phyloP scores from a whole-genome alignment of 1,140 invertebrate species.

The Orius laevigatus region DNA sequence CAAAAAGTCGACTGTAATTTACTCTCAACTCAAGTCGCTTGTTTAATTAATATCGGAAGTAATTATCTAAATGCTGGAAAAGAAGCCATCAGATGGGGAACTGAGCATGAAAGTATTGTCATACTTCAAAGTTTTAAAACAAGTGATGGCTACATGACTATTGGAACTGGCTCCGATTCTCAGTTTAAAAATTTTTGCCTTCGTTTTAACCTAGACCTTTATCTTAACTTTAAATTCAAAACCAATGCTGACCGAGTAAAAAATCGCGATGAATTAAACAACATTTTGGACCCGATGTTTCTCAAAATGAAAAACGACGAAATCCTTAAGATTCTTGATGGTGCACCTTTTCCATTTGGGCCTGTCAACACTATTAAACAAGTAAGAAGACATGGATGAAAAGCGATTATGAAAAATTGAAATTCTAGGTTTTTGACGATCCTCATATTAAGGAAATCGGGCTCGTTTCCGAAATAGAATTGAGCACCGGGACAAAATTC shows the following conservation, averaged over 20 bases:
- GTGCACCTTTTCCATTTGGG: conserved; percentile 67
- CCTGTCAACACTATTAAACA: conserved; percentile 74
- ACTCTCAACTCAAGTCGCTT: conserved; percentile 78
- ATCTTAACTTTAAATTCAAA: conserved; percentile 43
- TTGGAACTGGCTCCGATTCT: conserved; percentile 64
- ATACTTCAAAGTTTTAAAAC: conserved; percentile 83
- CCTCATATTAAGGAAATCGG: conserved; percentile 60
- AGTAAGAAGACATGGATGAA: conserved; percentile 22
- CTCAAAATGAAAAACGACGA: conserved; percentile 48
- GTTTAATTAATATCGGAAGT: conserved; percentile 74
- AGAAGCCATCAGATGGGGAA: conserved; percentile 67
- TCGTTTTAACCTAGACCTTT: conserved; percentile 41
- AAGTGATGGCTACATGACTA: conserved; percentile 62
- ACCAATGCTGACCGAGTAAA: conserved; percentile 58
- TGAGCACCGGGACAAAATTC: conserved; percentile 50
- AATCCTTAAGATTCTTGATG: conserved; percentile 59
- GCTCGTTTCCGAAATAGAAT: conserved; percentile 59
- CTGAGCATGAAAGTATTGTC: conserved; percentile 85
- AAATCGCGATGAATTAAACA: conserved; percentile 53
- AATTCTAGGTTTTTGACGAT: conserved; percentile 63
- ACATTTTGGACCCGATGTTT: conserved; percentile 45
- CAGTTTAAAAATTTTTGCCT: conserved; percentile 59
- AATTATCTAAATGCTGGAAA: conserved; percentile 78
- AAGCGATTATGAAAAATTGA: neutral
- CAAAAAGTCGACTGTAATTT: conserved; percentile 90